Conservation (phyloP, 2,888 invertebrate species). For the Eupithecia insigniata region DNA sequence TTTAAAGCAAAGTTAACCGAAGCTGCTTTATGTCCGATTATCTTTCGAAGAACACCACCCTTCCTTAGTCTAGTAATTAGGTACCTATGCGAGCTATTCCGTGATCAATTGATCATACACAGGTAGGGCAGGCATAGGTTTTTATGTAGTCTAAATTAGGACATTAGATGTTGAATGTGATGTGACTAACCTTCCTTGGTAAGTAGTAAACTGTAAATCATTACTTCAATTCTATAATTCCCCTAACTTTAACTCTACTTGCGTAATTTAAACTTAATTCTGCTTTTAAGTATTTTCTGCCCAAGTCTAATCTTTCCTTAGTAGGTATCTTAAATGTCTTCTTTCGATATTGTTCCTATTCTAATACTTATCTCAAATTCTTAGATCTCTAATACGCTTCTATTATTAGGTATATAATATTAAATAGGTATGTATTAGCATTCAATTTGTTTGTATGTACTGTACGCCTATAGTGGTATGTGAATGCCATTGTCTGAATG, state of each 20-base stretch:
- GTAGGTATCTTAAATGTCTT: not conserved
- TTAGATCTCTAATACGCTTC: not conserved
- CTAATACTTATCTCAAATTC: not conserved
- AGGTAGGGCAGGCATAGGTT: not conserved
- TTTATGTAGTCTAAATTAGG: not conserved
- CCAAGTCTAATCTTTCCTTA: not conserved
- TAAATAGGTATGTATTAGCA: not conserved
- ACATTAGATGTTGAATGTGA: slow-evolving; percentile 12
- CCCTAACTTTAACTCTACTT: not conserved
- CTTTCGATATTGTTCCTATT: not conserved
- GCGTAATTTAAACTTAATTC: not conserved
- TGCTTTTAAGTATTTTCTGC: not conserved
- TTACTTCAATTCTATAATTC: not conserved
- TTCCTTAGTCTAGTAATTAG: not conserved
- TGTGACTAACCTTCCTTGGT: slow-evolving; percentile 35
- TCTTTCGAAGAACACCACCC: not conserved
- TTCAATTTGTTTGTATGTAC: not conserved
- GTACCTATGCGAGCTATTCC: not conserved
- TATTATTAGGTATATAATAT: not conserved
- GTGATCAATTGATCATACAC: not conserved
- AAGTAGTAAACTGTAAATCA: slow-evolving; percentile 29
- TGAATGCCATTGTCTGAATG: slow-evolving; percentile 5
- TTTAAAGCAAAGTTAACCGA: not conserved
- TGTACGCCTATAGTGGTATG: not conserved
- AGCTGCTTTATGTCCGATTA: not conserved